Evolutionary conservation across 2,113 vertebrate species (phyloP), one percentile per base, ranked within the genome.

Genomic region (Eurystomus gularis): DNA sequence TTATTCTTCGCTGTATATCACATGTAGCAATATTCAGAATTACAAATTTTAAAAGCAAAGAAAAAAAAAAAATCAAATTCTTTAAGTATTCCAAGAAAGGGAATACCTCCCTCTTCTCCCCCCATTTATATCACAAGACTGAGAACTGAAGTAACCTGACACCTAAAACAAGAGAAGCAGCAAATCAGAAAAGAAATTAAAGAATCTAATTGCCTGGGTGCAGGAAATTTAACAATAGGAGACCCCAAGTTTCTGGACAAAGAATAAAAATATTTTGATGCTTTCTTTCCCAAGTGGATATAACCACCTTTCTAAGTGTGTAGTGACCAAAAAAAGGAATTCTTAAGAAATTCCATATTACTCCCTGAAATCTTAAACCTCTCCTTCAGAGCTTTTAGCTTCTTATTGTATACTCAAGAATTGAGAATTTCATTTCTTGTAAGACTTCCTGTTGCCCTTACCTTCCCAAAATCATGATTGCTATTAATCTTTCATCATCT

Each of bases 161-260:
- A 75, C 6, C 15, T 84, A 64, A 77, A 92, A 29, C 0, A 0
- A 44, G 0, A 16, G 9, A 64, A 86, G 2, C 13, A 37, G 2
- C 13, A 37, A 17, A 37, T 18, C 7, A 39, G n/a, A 72, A 70
- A 73, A 83, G 0, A 85, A 81, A 86, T 11, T n/a, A 18, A 61
- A 73, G 2, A 64, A 37, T 40, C 28, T 14, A 31, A 52, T 25
- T 40, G 14, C 31, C 25, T 20, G 7, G 11, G 17, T 28, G 23
- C 29, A 60, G 11, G 31, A 77, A 33, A 58, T 37, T 4, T 70
- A 35, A 54, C 17, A 72, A 20, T 5, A 46, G 3, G 17, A 66
- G 0, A 51, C 6, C 1, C 29, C 13, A 54, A 39, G 17, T 52
- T 55, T 60, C 62, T 24, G 16, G 35, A 61, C 10, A 51, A 69